A percentile compares a stretch with the other conserved stretches of the same genome.
phyloP scores from a whole-genome alignment of 2,113 vertebrate species.

The Dicaeum eximium region DNA sequence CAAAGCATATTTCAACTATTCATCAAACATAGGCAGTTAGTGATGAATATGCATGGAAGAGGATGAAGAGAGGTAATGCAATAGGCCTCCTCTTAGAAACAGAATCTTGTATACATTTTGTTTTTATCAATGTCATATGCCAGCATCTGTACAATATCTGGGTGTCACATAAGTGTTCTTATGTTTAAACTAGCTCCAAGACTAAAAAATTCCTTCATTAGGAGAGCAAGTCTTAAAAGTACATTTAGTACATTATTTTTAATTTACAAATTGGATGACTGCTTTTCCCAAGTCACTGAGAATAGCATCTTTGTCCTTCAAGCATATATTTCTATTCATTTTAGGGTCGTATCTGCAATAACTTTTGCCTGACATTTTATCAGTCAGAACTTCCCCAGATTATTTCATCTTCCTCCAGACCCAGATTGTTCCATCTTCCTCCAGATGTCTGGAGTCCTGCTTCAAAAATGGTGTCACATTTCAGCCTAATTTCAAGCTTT shows the following conservation, averaged over 20 bases:
- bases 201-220: background rate
- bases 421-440: background rate
- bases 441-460: background rate
- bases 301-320: fast-evolving
- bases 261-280: background rate
- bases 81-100: background rate
- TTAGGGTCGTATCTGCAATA: background rate
- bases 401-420: background rate
- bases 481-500: background rate
- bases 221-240: background rate
- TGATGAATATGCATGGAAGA: background rate
- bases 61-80: background rate
- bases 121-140: background rate
- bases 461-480: background rate
- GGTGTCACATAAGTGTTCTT: background rate
- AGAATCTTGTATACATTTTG: background rate
- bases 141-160: background rate
- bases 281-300: background rate
- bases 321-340: background rate
- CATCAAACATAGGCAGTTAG: background rate
- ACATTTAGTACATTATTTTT: background rate
- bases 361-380: background rate
- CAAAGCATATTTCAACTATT: background rate
- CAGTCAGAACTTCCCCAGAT: background rate
- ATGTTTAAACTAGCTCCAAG: background rate